Conservation (phyloP, 2,888 invertebrate genomes). For the Tillus elongatus region DNA sequence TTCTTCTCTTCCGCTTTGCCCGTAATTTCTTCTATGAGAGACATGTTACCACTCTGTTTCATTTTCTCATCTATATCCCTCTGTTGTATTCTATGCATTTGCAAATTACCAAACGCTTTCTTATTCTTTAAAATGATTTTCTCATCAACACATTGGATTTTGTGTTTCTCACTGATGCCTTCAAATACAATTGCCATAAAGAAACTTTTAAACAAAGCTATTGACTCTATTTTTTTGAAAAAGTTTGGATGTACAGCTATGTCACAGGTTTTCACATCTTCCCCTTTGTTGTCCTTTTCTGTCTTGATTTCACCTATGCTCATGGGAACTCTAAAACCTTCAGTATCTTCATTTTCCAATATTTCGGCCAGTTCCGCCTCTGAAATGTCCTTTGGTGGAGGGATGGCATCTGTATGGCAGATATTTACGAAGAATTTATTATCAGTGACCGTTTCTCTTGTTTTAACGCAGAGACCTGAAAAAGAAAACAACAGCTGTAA, state of each 20-base stretch:
- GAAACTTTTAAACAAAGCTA: slow-evolving; percentile 66
- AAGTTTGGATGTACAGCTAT: slow-evolving; percentile 74
- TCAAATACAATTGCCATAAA: slow-evolving; percentile 72
- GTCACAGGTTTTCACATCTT: slow-evolving; percentile 68
- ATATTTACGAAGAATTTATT: slow-evolving; percentile 77
- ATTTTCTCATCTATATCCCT: slow-evolving; percentile 49
- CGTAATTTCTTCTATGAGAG: slow-evolving; percentile 26
- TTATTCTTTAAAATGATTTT: slow-evolving; percentile 63
- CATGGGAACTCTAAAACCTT: slow-evolving; percentile 76
- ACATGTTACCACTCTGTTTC: slow-evolving; percentile 25
- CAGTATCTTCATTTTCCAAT: slow-evolving; percentile 57
- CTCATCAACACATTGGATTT: slow-evolving; percentile 57
- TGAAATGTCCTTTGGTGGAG: slow-evolving; percentile 60
- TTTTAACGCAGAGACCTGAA: slow-evolving; percentile 72
- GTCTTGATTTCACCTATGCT: slow-evolving; percentile 76
- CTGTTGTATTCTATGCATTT: slow-evolving; percentile 65
- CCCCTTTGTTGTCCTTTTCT: slow-evolving; percentile 67
- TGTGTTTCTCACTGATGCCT: slow-evolving; percentile 69
- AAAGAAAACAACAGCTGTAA: too few relatives aligned
- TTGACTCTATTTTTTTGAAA: slow-evolving; percentile 62
- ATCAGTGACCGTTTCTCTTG: slow-evolving; percentile 53
- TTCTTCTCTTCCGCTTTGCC: slow-evolving; percentile 19
- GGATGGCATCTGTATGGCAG: slow-evolving; percentile 70
- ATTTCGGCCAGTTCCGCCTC: slow-evolving; percentile 62
- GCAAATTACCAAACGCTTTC: slow-evolving; percentile 63